Base-by-base conservation (phyloP, 2,888 invertebrate species). In the Lepidochitona cinerea region DNA sequence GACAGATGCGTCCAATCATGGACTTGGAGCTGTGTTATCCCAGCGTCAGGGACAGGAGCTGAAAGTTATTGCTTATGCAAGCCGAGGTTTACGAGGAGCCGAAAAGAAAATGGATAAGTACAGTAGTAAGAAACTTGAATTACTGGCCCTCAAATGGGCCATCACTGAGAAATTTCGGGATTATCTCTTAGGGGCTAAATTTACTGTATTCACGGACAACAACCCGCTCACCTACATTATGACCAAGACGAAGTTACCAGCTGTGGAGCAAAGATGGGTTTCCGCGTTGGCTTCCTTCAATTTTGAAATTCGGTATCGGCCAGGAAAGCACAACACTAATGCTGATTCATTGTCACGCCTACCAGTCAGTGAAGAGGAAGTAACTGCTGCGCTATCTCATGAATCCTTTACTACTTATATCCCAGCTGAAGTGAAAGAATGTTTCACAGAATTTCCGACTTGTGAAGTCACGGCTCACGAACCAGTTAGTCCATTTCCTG, bases 41-140 rank as follows among this genome's bases (percentile, higher is more conserved):
- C 70, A 70, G 37, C 33, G 6, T 18, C 70, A 70, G 59, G 35
- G 37, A 23, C 59, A 23, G 35, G n/a, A n/a, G n/a, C n/a, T n/a
- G n/a, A 36, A 68, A 37, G 41, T 68, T 23, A 68, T 68, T n/a
- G 70, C 70, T 6, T 70, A 70, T 70, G 70, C 59, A 23, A 59
- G 59, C 59, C 59, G 70, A 26, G 70, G 70, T 33, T 37, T 70
- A 18, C 54, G 70, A 23, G 36, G 36, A 6, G 70, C 70, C 2
- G 70, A 70, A 59, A 41, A 36, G 37, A 33, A 70, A 14, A 66
- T 69, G 37, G 37, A 65, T 9, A 7, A 32, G 26, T 77, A 75
- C 59, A 72, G 72, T 36, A 59, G 37, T 33, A 75, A 71, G 69
- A 75, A 75, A 59, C 23, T 76, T 29, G 72, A 77, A 35, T 54